Evolutionary conservation across 2,888 invertebrate genomes (phyloP).

Genomic region (Pseudolycoriella hygida): DNA sequence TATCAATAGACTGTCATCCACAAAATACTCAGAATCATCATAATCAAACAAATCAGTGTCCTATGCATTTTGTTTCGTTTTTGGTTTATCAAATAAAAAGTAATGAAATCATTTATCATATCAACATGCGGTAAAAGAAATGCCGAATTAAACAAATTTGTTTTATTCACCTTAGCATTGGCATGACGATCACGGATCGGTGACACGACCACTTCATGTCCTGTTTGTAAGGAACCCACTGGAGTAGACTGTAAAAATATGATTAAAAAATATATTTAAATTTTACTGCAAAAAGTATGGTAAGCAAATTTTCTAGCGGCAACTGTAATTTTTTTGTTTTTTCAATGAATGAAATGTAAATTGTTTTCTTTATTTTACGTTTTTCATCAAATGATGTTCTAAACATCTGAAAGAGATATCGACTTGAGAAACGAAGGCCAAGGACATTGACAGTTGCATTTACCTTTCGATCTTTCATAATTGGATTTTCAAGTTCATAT

Average conservation of each 20-base stretch:
- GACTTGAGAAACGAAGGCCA: too few relatives aligned
- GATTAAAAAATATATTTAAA: constrained; percentile 5
- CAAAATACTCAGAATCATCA: constrained; percentile 22
- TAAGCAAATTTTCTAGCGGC: constrained; percentile 3
- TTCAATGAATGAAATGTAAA: too few relatives aligned
- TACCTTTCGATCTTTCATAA: too few relatives aligned
- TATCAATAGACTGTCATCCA: constrained; percentile 27
- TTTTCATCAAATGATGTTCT: too few relatives aligned
- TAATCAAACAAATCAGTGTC: constrained; percentile 19
- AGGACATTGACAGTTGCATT: too few relatives aligned
- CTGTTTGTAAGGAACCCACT: constrained; percentile 79
- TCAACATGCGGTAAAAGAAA: too few relatives aligned
- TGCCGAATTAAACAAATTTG: background rate
- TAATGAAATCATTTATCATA: background rate
- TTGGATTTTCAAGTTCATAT: too few relatives aligned
- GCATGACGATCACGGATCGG: constrained; percentile 76
- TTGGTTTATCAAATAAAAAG: background rate
- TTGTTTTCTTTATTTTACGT: too few relatives aligned
- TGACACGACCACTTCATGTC: constrained; percentile 78
- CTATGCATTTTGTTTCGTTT: constrained; percentile 6
- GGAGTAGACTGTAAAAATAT: constrained; percentile 59
- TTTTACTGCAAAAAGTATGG: background rate
- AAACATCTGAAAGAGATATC: too few relatives aligned
- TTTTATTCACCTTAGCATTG: constrained; percentile 34
- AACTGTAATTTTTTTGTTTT: too few relatives aligned